Conservation (phyloP, 2,113 vertebrate species). For the Menidia beryllina region DNA sequence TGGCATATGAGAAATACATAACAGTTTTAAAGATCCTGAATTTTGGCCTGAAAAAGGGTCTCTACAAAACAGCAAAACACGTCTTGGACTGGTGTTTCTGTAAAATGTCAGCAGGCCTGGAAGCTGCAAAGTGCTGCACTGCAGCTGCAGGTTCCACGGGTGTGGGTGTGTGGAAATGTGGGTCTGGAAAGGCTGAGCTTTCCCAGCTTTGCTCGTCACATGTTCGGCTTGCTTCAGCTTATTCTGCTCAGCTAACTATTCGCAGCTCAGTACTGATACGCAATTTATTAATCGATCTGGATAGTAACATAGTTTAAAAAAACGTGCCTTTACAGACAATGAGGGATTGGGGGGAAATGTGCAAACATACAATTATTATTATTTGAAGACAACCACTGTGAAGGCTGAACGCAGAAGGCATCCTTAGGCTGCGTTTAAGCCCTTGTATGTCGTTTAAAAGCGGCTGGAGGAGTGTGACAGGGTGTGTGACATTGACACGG, state of each 20-base stretch:
- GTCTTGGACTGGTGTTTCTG: no score
- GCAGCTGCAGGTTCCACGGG: not conserved
- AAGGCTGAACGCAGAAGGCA: no score
- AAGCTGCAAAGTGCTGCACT: no score
- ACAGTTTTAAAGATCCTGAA: no score
- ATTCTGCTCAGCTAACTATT: not conserved
- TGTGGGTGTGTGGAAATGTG: not conserved
- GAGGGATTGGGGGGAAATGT: not conserved
- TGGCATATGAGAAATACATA: no score
- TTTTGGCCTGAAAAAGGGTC: no score
- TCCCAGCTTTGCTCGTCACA: not conserved
- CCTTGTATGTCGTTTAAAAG: not conserved
- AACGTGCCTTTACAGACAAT: not conserved
- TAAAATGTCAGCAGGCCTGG: no score
- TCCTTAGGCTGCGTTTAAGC: not conserved
- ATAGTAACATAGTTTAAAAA: not conserved
- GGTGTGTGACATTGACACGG: not conserved
- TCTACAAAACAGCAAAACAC: no score
- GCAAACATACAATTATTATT: not conserved
- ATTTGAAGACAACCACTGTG: rapidly evolving
- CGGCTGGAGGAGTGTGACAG: no score
- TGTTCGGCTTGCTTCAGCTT: not conserved
- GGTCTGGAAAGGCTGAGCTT: not conserved
- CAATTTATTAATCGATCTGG: not conserved
- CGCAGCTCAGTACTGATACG: not conserved